Percentiles rank a stretch among this genome's conserved stretches.
Conservation (phyloP, 2,113 vertebrate genomes). For the Muscicapa adusta region DNA sequence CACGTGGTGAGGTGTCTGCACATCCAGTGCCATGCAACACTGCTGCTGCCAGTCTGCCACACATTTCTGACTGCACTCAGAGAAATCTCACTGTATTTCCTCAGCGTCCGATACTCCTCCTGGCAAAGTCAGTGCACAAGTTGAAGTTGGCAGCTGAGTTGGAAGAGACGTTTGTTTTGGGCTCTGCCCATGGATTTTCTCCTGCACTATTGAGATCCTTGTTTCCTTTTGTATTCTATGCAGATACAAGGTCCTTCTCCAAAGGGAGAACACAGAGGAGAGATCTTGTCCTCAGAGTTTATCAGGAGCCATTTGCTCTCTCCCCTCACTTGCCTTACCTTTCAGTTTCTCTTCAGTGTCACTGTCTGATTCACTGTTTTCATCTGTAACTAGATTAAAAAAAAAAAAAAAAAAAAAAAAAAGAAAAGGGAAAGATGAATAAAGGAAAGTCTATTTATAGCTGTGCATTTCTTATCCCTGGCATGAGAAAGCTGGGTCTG, state of each 20-base stretch:
- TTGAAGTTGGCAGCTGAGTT: neutral
- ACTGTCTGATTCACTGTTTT: constrained; percentile 96
- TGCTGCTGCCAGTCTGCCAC: neutral
- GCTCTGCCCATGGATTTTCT: neutral
- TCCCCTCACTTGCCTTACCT: constrained; percentile 74
- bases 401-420: neutral
- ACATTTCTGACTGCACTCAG: neutral
- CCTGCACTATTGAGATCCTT: neutral
- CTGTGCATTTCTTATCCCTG: neutral
- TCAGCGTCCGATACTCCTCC: neutral
- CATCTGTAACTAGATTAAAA: constrained; percentile 81
- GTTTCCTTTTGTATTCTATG: neutral
- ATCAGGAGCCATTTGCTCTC: neutral
- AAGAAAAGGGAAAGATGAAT: neutral
- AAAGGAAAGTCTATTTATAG: neutral
- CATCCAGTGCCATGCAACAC: neutral
- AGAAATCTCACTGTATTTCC: neutral
- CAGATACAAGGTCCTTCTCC: neutral
- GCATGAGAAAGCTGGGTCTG: neutral
- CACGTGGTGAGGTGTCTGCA: neutral
- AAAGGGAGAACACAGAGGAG: neutral
- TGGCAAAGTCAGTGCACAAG: neutral
- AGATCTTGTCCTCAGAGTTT: neutral
- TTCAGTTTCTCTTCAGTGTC: constrained; percentile 94
- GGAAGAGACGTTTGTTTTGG: neutral